Conservation (phyloP, 2,888 invertebrate species). For the Icerya purchasi region DNA sequence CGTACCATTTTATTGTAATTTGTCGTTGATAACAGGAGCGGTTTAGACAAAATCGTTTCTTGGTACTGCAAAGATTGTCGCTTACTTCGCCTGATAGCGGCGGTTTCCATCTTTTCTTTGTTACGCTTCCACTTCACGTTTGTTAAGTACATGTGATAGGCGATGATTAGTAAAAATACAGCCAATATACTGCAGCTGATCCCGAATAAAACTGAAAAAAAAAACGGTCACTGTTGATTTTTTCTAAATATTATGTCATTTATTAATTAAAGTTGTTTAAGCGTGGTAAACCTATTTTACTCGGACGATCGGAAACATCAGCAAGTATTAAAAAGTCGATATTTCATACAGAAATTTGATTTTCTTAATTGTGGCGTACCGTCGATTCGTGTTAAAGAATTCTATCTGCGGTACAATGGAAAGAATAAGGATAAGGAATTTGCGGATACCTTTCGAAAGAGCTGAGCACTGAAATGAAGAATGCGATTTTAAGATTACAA, state of each 20-base stretch:
- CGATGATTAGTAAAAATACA: slow-evolving; percentile 40
- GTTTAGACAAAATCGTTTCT: slow-evolving; percentile 28
- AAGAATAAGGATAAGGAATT: too few relatives aligned
- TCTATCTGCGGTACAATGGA: too few relatives aligned
- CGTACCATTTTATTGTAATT: background rate
- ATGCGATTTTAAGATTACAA: too few relatives aligned
- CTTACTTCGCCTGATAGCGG: slow-evolving; percentile 47
- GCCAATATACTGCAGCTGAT: slow-evolving; percentile 53
- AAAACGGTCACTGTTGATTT: background rate
- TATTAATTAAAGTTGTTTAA: slow-evolving; percentile 3
- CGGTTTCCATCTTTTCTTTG: slow-evolving; percentile 53
- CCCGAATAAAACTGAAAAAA: slow-evolving; percentile 46
- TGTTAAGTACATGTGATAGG: slow-evolving; percentile 52
- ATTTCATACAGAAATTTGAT: too few relatives aligned
- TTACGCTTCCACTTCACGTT: slow-evolving; percentile 49
- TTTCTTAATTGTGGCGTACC: too few relatives aligned
- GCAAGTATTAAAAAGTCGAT: too few relatives aligned
- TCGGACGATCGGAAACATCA: background rate
- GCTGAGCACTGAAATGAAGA: too few relatives aligned
- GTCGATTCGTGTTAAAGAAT: too few relatives aligned
- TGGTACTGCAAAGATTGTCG: slow-evolving; percentile 48
- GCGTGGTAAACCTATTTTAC: slow-evolving; percentile 1
- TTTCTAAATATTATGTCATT: background rate
- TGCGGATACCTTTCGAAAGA: too few relatives aligned
- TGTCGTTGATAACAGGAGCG: slow-evolving; percentile 3